These are phyloP conservation scores for Atta texana DNA, from an alignment of 1,140 invertebrate species.

Conservation along the genomic window DNA sequence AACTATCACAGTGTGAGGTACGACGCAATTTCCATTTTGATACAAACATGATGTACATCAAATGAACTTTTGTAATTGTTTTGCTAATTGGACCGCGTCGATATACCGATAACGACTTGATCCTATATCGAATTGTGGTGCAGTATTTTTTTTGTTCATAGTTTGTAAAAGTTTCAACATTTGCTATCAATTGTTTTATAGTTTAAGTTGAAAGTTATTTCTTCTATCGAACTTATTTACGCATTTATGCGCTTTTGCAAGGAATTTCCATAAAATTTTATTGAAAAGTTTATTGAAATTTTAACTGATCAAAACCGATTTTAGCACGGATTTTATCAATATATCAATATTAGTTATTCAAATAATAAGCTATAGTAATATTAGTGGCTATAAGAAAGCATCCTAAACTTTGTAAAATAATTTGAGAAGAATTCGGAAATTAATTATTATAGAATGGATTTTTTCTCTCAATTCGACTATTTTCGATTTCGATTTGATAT, in stretches of 20 bases:
- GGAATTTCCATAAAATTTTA: constrained; percentile 9
- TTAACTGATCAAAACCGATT: neutral
- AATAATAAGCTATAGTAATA: neutral
- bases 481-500: neutral
- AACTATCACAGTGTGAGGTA: neutral
- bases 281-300: neutral
- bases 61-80: constrained; percentile 46
- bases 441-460: neutral
- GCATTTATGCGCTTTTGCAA: neutral
- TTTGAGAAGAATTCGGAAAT: neutral
- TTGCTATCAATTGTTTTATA: neutral
- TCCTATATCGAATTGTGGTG: constrained; percentile 24
- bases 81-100: constrained; percentile 44
- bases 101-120: constrained; percentile 35
- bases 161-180: neutral
- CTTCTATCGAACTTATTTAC: neutral
- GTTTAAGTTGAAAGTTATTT: constrained; percentile 3
- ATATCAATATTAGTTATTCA: neutral
- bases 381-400: neutral
- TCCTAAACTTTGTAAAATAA: neutral
- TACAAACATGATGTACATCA: constrained; percentile 32
- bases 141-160: constrained; percentile 40
- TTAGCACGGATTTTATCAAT: neutral
- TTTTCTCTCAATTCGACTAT: neutral
- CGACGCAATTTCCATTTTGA: constrained; percentile 34